Evolutionary conservation across 1,140 invertebrate genomes (phyloP).

Genomic region (Formica exsecta): DNA sequence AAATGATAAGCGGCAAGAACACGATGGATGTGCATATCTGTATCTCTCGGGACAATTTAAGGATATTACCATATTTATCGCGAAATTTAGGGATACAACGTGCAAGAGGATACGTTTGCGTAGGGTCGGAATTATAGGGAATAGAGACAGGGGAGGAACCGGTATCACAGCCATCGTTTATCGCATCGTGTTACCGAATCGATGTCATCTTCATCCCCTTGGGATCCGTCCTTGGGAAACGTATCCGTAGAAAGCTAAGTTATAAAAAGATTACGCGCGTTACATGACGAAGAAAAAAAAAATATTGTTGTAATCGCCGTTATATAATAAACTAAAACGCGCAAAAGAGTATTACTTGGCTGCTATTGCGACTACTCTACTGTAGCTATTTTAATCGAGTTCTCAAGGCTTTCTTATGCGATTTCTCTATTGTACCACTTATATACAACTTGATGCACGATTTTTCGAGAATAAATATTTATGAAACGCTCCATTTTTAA

Average conservation of each 20-base stretch:
- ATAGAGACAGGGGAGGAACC: background rate
- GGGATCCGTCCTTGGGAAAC: background rate
- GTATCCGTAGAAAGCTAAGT: background rate
- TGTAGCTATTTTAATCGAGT: conserved; percentile 55
- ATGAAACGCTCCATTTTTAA: conserved; percentile 80
- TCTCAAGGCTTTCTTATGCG: conserved; percentile 80
- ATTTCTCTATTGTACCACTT: conserved; percentile 83
- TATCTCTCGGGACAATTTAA: conserved; percentile 13
- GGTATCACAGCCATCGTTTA: background rate
- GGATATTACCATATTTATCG: conserved; percentile 14
- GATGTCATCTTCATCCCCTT: background rate
- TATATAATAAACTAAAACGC: too few relatives aligned
- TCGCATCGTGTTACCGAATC: conserved; percentile 28
- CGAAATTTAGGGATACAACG: conserved; percentile 20
- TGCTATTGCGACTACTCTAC: conserved; percentile 64
- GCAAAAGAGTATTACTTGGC: conserved; percentile 50
- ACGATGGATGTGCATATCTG: background rate
- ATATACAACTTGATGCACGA: conserved; percentile 83
- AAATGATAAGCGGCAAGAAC: background rate
- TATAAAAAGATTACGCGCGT: background rate
- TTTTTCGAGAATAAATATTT: conserved; percentile 84
- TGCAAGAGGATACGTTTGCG: background rate
- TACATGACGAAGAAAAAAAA: background rate
- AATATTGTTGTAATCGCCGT: conserved; percentile 22
- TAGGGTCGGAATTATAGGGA: background rate